These are phyloP conservation scores for Python bivittatus DNA, from an alignment of 2,113 vertebrate genomes.

Conservation along the genomic window DNA sequence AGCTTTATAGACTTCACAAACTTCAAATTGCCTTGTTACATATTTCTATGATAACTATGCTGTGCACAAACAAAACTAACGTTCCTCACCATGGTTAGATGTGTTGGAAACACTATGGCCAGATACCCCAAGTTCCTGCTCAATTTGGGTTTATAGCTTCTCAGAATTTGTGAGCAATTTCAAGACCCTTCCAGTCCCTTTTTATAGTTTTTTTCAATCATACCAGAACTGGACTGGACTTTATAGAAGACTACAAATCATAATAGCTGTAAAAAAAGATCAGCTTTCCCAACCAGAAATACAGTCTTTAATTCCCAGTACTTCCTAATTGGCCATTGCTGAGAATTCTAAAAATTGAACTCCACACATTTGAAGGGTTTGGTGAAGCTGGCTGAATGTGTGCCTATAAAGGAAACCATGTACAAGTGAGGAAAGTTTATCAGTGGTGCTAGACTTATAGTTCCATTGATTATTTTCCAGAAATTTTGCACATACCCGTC, in stretches of 20 bases:
- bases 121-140: neutral
- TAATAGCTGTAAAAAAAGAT: neutral
- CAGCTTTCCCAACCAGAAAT: neutral
- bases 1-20: slow-evolving; percentile 31
- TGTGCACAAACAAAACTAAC: neutral
- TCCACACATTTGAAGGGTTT: neutral
- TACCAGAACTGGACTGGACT: neutral
- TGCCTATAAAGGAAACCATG: neutral
- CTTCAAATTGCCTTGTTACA: slow-evolving; percentile 15
- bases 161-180: neutral
- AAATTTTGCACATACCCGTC: neutral
- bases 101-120: neutral
- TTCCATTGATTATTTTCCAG: neutral
- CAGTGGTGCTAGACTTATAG: neutral
- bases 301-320: neutral
- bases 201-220: neutral
- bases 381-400: neutral
- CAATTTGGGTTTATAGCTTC: neutral
- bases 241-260: neutral
- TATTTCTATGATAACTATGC: slow-evolving; percentile 15
- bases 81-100: neutral
- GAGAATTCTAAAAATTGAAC: neutral
- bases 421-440: neutral
- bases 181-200: neutral
- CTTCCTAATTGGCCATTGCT: neutral